A percentile compares a stretch with the other conserved stretches of the same genome.
Conservation (phyloP, 2,888 invertebrate genomes). For the Physocephala rufipes region DNA sequence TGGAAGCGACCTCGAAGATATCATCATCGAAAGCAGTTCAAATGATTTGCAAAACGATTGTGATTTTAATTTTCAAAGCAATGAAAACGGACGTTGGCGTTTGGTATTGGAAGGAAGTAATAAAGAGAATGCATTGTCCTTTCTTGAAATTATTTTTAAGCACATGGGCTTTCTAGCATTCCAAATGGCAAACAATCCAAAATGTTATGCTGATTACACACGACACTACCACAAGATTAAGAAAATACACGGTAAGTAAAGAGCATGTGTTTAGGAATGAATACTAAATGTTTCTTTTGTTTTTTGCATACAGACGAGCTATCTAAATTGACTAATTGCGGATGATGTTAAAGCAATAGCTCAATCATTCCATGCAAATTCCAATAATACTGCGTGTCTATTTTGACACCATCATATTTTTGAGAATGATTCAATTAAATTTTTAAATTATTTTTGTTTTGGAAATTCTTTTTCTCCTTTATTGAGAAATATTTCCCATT, state of each 20-base stretch:
- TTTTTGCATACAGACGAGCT: slow-evolving; percentile 25
- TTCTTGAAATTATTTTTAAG: slow-evolving; percentile 41
- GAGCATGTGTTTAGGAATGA: background rate
- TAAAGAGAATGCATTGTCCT: slow-evolving; percentile 34
- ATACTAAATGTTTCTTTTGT: background rate
- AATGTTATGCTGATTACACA: slow-evolving; percentile 32
- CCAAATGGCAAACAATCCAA: slow-evolving; percentile 43
- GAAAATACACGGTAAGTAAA: slow-evolving; percentile 42
- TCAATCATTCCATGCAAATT: background rate
- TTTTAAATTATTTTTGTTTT: no score
- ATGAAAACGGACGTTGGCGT: slow-evolving; percentile 39
- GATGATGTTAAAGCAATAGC: background rate
- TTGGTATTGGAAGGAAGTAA: slow-evolving; percentile 38
- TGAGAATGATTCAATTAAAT: no score
- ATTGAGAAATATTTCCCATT: no score
- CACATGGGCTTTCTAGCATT: slow-evolving; percentile 36
- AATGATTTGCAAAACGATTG: background rate
- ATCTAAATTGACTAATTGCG: background rate
- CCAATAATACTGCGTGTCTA: no score
- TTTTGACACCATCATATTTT: no score
- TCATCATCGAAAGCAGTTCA: slow-evolving; percentile 24
- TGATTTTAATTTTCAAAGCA: slow-evolving; percentile 30
- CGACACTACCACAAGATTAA: slow-evolving; percentile 40
- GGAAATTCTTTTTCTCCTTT: no score
- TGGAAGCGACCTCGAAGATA: slow-evolving; percentile 37